phyloP scores from a whole-genome alignment of 2,113 vertebrate species.

The Tangachromis dhanisi region DNA sequence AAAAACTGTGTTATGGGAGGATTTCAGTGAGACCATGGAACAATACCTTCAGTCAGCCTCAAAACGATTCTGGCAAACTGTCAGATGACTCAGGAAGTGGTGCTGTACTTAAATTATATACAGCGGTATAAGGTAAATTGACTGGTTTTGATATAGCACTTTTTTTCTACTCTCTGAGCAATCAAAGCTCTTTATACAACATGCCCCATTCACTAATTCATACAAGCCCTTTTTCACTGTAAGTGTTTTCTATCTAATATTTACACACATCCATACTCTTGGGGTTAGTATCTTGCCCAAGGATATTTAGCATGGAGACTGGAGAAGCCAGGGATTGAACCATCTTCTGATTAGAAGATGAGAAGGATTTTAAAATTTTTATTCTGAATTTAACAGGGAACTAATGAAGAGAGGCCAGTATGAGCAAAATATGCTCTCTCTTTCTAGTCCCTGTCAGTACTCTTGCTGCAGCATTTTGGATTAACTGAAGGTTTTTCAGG shows the following conservation, averaged over 20 bases:
- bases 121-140: background rate
- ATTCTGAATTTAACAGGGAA: background rate
- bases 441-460: background rate
- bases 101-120: background rate
- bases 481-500: background rate
- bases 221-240: background rate
- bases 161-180: background rate
- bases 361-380: background rate
- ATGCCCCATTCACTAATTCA: background rate
- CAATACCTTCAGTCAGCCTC: background rate
- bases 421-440: background rate
- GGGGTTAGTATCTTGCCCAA: background rate
- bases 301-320: background rate
- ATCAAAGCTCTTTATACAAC: background rate
- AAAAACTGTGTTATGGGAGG: background rate
- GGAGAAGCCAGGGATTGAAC: background rate
- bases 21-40: background rate
- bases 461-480: background rate
- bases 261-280: background rate
- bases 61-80: background rate
- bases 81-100: background rate
- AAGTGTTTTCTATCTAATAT: background rate
- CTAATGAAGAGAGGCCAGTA: background rate
- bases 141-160: background rate
- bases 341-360: background rate